phyloP scores from a whole-genome alignment of 2,888 invertebrate species.

The Nycteola revayana region DNA sequence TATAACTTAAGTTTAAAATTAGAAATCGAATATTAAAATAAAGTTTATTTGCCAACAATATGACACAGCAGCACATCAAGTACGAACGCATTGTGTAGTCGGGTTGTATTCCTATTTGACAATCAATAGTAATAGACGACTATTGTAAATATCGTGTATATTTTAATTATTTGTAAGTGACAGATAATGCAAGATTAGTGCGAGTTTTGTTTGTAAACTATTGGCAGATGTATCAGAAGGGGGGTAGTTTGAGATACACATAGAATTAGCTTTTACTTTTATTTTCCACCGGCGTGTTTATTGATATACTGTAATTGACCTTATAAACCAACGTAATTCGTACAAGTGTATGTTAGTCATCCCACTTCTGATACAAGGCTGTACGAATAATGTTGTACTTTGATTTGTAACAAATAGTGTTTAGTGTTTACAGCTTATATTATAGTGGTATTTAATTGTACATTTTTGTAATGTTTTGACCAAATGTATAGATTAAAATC shows the following conservation, averaged over 20 bases:
- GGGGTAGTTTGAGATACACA: too few relatives aligned
- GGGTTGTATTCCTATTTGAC: constrained; percentile 36
- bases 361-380: constrained; percentile 7
- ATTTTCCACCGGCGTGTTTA: too few relatives aligned
- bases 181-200: constrained; percentile 38
- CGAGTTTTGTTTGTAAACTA: constrained; percentile 19
- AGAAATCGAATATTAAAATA: too few relatives aligned
- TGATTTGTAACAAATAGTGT: constrained; percentile 23
- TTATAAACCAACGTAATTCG: too few relatives aligned
- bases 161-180: constrained; percentile 28
- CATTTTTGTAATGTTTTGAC: constrained; percentile 50
- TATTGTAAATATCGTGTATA: constrained; percentile 59
- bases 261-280: too few relatives aligned
- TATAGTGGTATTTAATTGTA: constrained; percentile 37
- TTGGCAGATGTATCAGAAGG: constrained; percentile 1
- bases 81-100: constrained; percentile 15
- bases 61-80: too few relatives aligned
- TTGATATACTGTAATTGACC: too few relatives aligned
- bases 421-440: constrained; percentile 27
- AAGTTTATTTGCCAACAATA: too few relatives aligned
- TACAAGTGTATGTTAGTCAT: too few relatives aligned
- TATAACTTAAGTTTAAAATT: too few relatives aligned
- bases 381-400: constrained; percentile 17
- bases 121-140: constrained; percentile 31
- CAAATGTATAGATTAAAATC: constrained; percentile 52